A percentile compares a stretch with the other conserved stretches of the same genome.
phyloP scores from a whole-genome alignment of 2,888 invertebrate genomes.

The Drosophila parthenogenetica region DNA sequence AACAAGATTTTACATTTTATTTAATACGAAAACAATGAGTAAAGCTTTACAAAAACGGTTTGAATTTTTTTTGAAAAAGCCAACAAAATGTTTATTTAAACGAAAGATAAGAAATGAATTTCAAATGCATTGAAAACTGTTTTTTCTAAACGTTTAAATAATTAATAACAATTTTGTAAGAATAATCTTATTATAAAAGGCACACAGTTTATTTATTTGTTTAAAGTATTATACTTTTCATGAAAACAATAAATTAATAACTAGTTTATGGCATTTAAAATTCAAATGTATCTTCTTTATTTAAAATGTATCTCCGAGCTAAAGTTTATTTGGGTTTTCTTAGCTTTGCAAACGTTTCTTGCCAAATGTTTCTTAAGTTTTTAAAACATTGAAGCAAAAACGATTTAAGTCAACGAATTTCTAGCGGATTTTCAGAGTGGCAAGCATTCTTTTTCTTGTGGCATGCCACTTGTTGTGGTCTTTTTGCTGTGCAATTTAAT shows the following conservation, averaged over 20 bases:
- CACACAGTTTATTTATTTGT: too few relatives aligned
- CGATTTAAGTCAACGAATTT: slow-evolving; percentile 46
- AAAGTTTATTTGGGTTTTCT: background rate
- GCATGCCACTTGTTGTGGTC: slow-evolving; percentile 62
- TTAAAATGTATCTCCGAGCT: background rate
- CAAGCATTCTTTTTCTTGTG: slow-evolving; percentile 20
- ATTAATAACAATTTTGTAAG: too few relatives aligned
- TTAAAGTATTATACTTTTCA: background rate
- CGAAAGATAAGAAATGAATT: slow-evolving; percentile 3
- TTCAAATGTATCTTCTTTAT: background rate
- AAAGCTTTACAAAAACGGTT: slow-evolving; percentile 13
- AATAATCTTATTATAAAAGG: too few relatives aligned
- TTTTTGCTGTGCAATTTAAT: slow-evolving; percentile 61
- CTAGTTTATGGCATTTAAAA: background rate
- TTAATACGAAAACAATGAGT: slow-evolving; percentile 23
- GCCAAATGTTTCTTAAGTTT: slow-evolving; percentile 34
- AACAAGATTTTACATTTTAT: slow-evolving; percentile 38
- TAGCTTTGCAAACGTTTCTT: slow-evolving; percentile 7
- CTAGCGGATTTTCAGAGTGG: slow-evolving; percentile 40
- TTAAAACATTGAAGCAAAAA: slow-evolving; percentile 40
- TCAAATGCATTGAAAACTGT: too few relatives aligned
- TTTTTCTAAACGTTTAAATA: too few relatives aligned
- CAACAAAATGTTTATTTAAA: slow-evolving; percentile 14
- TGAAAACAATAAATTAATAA: background rate
- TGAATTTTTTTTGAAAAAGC: background rate